A percentile compares a stretch with the other conserved stretches of the same genome.
These are phyloP conservation scores for Tribolium madens DNA, from an alignment of 1,140 invertebrate genomes.

Conservation along the genomic window DNA sequence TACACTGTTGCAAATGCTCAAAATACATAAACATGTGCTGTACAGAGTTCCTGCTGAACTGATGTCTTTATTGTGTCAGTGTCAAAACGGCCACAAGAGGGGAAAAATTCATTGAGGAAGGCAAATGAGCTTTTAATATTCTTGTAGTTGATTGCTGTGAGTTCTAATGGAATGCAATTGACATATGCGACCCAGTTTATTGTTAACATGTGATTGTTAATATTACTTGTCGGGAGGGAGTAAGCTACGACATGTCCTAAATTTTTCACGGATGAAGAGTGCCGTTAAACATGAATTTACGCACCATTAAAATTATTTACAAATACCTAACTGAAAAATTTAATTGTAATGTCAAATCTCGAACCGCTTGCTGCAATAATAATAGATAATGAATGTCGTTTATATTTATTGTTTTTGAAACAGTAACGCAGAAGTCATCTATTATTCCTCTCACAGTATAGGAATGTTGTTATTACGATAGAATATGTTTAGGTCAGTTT, in stretches of 20 bases:
- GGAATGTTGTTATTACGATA: background rate
- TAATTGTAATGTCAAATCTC: background rate
- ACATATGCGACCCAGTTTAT: background rate
- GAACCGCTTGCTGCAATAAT: background rate
- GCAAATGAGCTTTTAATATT: no score
- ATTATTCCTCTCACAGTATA: background rate
- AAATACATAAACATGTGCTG: conserved; percentile 42
- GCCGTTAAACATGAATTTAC: background rate
- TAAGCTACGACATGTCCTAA: no score
- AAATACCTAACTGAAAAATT: background rate
- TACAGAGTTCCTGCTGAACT: conserved; percentile 23
- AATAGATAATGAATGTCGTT: background rate
- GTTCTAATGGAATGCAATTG: background rate
- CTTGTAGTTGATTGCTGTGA: background rate
- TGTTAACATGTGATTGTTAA: background rate
- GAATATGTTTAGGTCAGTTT: background rate
- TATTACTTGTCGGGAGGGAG: background rate
- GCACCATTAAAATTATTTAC: background rate
- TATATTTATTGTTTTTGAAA: background rate
- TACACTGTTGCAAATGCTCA: conserved; percentile 50
- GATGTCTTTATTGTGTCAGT: conserved; percentile 17
- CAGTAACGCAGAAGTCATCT: background rate
- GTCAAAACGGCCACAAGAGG: conserved; percentile 3
- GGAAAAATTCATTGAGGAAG: background rate
- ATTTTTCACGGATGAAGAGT: background rate